A percentile compares a stretch with the other conserved stretches of the same genome.
These are phyloP conservation scores for Chirona hameri DNA, from an alignment of 2,888 invertebrate genomes.

Conservation along the genomic window DNA sequence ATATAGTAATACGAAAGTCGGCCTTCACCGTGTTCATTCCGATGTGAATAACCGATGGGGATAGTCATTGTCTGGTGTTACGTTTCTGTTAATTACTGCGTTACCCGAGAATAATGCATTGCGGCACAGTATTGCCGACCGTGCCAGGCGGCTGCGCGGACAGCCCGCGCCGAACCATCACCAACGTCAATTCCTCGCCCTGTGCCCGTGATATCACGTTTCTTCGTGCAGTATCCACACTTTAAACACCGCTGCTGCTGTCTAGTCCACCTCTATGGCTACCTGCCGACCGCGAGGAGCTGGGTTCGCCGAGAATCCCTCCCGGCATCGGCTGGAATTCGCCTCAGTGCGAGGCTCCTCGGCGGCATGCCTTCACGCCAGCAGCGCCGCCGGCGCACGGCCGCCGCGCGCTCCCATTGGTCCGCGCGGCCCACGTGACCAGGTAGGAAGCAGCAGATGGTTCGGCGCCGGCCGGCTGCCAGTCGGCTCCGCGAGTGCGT, in stretches of 20 bases:
- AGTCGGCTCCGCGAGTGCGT: background rate
- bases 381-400: background rate
- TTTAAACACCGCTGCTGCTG: too few relatives aligned
- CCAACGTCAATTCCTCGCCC: too few relatives aligned
- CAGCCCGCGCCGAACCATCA: background rate
- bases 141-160: background rate
- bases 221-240: too few relatives aligned
- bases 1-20: too few relatives aligned
- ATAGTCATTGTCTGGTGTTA: too few relatives aligned
- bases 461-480: background rate
- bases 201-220: too few relatives aligned
- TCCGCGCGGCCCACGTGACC: slow-evolving; percentile 1
- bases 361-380: slow-evolving; percentile 26
- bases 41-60: too few relatives aligned
- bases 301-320: background rate
- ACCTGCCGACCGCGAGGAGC: background rate
- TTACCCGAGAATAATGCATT: background rate
- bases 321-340: background rate
- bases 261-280: background rate
- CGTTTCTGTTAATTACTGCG: too few relatives aligned
- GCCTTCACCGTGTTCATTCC: too few relatives aligned
- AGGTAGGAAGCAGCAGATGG: slow-evolving; percentile 5
- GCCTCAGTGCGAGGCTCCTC: background rate
- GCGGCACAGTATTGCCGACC: background rate
- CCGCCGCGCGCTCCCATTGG: slow-evolving; percentile 2